These are phyloP conservation scores for Margaritifera margaritifera DNA, from an alignment of 2,888 invertebrate genomes.

Conservation along the genomic window DNA sequence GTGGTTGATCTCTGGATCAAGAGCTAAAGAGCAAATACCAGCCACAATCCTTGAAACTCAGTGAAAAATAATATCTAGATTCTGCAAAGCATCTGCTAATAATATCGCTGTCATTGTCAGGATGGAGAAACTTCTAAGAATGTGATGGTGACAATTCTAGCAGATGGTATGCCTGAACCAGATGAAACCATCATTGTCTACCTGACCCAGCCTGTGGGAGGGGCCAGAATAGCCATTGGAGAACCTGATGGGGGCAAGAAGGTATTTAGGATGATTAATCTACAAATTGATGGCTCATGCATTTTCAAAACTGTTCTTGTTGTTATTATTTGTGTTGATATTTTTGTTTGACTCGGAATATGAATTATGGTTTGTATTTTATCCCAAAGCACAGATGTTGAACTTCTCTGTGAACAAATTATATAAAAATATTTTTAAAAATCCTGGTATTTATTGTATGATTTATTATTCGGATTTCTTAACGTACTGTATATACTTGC, in stretches of 20 bases:
- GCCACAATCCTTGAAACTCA: not conserved
- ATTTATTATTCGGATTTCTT: no score
- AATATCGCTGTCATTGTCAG: slow-evolving; percentile 25
- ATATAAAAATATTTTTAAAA: no score
- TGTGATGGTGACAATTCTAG: slow-evolving; percentile 55
- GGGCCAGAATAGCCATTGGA: slow-evolving; percentile 65
- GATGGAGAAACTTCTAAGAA: slow-evolving; percentile 50
- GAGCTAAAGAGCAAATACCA: no score
- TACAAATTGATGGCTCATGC: no score
- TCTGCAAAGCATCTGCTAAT: not conserved
- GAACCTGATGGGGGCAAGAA: slow-evolving; percentile 58
- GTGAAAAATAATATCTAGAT: not conserved
- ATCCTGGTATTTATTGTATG: no score
- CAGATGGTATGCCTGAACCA: slow-evolving; percentile 64
- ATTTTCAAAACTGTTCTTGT: no score
- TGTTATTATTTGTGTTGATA: not conserved
- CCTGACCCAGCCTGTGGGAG: slow-evolving; percentile 64
- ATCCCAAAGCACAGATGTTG: not conserved
- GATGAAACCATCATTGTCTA: slow-evolving; percentile 67
- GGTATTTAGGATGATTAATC: slow-evolving; percentile 38
- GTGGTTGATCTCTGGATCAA: no score
- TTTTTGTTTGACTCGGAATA: not conserved
- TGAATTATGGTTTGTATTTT: not conserved
- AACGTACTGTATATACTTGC: no score
- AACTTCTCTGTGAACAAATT: not conserved